A percentile compares a stretch with the other conserved stretches of the same genome.
phyloP scores from a whole-genome alignment of 2,888 invertebrate genomes.

The Pachymerium ferrugineum region DNA sequence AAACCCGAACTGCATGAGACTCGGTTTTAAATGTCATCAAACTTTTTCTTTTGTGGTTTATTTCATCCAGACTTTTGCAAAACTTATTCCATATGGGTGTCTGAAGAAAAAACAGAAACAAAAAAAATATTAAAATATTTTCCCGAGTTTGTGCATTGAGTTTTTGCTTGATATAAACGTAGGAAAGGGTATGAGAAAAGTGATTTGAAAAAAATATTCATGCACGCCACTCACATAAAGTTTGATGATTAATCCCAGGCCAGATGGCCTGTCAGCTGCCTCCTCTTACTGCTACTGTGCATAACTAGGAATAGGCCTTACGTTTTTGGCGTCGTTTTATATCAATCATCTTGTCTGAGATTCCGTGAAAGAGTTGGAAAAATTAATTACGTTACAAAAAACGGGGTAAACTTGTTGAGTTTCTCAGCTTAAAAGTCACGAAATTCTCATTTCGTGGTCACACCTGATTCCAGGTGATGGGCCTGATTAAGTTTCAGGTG shows the following conservation, averaged over 20 bases:
- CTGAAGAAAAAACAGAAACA: not conserved
- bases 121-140: not conserved
- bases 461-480: conserved; percentile 20
- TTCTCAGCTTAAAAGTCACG: conserved; percentile 6
- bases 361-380: conserved; percentile 21
- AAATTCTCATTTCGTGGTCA: not conserved
- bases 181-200: conserved; percentile 17
- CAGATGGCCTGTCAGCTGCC: conserved; percentile 27
- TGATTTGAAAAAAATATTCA: conserved; percentile 21
- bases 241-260: conserved; percentile 25
- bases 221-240: conserved; percentile 19
- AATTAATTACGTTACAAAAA: not conserved
- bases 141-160: not conserved
- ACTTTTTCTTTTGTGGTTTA: conserved; percentile 24
- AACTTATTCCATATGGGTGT: not conserved
- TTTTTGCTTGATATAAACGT: conserved; percentile 10
- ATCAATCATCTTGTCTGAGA: conserved; percentile 20
- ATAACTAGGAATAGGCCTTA: not conserved
- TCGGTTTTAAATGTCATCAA: conserved; percentile 8
- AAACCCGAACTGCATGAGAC: not conserved
- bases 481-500: conserved; percentile 19
- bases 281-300: conserved; percentile 11
- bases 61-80: conserved; percentile 15
- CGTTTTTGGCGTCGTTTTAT: not conserved
- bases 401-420: not conserved